These are phyloP conservation scores for Lepas anatifera DNA, from an alignment of 2,888 invertebrate genomes.

Conservation along the genomic window DNA sequence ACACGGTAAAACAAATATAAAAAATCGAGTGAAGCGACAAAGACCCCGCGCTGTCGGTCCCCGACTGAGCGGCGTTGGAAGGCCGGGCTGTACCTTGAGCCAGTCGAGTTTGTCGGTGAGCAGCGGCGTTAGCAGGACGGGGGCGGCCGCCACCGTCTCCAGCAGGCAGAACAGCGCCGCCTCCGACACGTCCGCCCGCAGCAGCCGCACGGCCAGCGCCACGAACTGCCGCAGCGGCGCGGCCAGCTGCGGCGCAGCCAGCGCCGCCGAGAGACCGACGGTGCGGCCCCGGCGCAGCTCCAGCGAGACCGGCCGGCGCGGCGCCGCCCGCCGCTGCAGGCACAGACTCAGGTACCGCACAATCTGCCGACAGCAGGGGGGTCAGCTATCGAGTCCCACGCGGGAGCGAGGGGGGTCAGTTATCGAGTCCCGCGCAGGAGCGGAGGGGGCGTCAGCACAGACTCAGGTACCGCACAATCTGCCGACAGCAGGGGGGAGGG, in stretches of 20 bases:
- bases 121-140: conserved; percentile 50
- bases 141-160: conserved; percentile 71
- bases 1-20: no score
- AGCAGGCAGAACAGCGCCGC: conserved; percentile 56
- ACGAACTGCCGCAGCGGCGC: conserved; percentile 10
- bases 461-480: conserved; percentile 17
- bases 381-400: neutral
- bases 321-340: conserved; percentile 11
- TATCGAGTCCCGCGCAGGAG: no score
- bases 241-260: conserved; percentile 12
- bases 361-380: conserved; percentile 7
- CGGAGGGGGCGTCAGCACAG: no score
- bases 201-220: conserved; percentile 16
- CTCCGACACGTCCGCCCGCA: conserved; percentile 48
- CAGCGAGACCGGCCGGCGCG: neutral
- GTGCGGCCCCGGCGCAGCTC: neutral
- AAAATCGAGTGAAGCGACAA: no score
- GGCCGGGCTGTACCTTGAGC: no score
- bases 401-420: no score
- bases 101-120: conserved; percentile 52
- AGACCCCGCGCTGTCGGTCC: no score
- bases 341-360: conserved; percentile 18
- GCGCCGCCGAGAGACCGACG: neutral
- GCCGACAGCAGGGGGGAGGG: neutral
- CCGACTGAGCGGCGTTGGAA: no score